Evolutionary conservation across 2,888 invertebrate genomes (phyloP).

Genomic region (Priocnemis perturbator): DNA sequence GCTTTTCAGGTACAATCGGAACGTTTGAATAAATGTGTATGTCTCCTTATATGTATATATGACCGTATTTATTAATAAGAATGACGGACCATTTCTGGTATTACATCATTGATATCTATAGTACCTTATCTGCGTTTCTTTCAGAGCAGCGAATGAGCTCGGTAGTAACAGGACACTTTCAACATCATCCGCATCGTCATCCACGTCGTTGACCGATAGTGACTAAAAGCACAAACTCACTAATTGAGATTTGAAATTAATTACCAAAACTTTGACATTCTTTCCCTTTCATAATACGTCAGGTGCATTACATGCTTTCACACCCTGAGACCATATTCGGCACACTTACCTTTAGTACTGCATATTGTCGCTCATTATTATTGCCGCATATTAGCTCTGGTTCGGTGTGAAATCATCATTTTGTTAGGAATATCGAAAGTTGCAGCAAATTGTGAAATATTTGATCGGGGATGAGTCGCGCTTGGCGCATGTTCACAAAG

Average conservation of each 20-base stretch:
- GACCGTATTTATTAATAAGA: background rate
- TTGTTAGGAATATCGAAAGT: background rate
- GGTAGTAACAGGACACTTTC: constrained; percentile 62
- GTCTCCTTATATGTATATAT: background rate
- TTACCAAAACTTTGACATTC: constrained; percentile 55
- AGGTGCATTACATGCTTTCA: constrained; percentile 56
- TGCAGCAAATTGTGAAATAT: constrained; percentile 13
- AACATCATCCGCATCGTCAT: constrained; percentile 46
- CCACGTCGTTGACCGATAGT: constrained; percentile 43
- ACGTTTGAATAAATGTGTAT: background rate
- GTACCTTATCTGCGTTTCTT: constrained; percentile 20
- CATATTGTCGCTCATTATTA: constrained; percentile 31
- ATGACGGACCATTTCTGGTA: background rate
- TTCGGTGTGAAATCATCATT: constrained; percentile 5
- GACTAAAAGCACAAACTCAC: constrained; percentile 61
- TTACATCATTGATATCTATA: constrained; percentile 2
- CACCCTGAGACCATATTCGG: constrained; percentile 38
- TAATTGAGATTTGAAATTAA: constrained; percentile 63
- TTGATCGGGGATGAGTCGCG: constrained; percentile 1
- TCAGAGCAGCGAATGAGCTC: constrained; percentile 67
- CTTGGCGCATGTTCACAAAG: background rate
- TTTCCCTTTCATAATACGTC: constrained; percentile 57
- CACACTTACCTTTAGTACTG: constrained; percentile 36
- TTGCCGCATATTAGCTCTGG: background rate
- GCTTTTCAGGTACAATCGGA: constrained; percentile 65